Conservation (phyloP, 1,140 invertebrate species). For the Procambarus clarkii region DNA sequence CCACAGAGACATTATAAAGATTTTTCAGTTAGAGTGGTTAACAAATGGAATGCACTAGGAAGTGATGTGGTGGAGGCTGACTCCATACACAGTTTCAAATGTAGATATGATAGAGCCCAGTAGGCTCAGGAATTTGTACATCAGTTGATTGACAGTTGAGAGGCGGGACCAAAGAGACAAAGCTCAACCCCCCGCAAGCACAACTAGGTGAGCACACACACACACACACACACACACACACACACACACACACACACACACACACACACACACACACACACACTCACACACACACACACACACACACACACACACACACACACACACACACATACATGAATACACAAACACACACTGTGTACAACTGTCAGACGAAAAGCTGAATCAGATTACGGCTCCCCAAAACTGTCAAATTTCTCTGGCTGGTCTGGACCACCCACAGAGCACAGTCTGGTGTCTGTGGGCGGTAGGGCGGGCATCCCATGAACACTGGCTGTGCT, state of each 20-base stretch:
- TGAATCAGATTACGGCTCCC: slow-evolving; percentile 54
- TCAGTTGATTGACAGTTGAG: no score
- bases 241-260: slow-evolving; percentile 34
- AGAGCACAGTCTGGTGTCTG: background rate
- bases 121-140: no score
- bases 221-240: slow-evolving; percentile 18
- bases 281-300: background rate
- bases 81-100: no score
- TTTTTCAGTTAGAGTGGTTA: no score
- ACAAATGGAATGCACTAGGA: no score
- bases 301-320: slow-evolving; percentile 31
- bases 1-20: no score
- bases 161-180: no score
- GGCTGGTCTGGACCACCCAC: slow-evolving; percentile 8
- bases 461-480: background rate
- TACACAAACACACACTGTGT: slow-evolving; percentile 28
- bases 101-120: no score
- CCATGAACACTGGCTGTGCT: no score
- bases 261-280: slow-evolving; percentile 40
- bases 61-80: no score
- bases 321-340: slow-evolving; percentile 14
- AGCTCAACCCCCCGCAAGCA: background rate
- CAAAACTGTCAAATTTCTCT: slow-evolving; percentile 60
- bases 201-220: background rate
- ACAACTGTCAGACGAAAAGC: slow-evolving; percentile 32